phyloP scores from a whole-genome alignment of 2,113 vertebrate genomes.

The Bos javanicus region DNA sequence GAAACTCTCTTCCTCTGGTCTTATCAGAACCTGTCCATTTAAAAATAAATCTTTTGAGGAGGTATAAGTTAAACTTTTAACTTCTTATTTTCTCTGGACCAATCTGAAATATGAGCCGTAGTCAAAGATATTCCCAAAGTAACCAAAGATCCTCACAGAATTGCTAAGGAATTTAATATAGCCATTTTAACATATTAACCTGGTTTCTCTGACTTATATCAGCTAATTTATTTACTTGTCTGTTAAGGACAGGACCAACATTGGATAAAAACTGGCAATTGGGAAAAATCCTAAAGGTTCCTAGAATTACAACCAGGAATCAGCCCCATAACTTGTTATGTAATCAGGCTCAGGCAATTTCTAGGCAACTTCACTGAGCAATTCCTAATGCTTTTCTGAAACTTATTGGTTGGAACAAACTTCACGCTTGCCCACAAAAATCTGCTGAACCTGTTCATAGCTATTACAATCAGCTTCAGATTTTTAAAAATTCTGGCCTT shows the following conservation, averaged over 20 bases:
- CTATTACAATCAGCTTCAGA: not conserved
- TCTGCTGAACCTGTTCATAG: not conserved
- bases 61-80: not conserved
- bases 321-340: not conserved
- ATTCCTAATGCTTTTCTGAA: not conserved
- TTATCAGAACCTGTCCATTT: not conserved
- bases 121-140: not conserved
- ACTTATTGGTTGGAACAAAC: not conserved
- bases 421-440: not conserved
- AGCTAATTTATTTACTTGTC: not conserved
- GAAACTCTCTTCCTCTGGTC: not conserved
- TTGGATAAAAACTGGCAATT: not conserved
- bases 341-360: not conserved
- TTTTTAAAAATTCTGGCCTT: not conserved
- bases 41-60: not conserved
- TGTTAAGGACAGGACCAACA: not conserved
- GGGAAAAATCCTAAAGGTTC: not conserved
- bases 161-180: not conserved
- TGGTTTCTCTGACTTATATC: not conserved
- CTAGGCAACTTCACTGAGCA: not conserved
- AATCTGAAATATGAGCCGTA: not conserved
- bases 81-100: not conserved
- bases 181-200: not conserved
- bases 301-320: not conserved
- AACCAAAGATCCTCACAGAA: not conserved